Percentiles rank a stretch among this genome's conserved stretches.
Conservation (phyloP, 2,113 vertebrate species). For the Cochlearius cochlearius region DNA sequence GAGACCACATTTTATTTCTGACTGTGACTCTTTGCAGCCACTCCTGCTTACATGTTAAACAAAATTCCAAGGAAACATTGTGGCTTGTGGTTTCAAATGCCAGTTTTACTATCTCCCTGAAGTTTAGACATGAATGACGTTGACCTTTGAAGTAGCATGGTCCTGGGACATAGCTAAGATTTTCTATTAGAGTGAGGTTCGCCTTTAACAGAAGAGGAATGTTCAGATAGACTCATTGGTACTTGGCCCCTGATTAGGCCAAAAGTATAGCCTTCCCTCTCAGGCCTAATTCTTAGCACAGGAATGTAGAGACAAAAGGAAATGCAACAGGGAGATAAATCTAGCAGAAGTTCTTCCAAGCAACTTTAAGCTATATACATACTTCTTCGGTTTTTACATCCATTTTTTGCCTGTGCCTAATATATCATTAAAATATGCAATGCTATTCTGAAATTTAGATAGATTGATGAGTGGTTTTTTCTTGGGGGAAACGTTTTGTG, state of each 20-base stretch:
- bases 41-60: not conserved
- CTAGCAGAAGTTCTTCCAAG: not conserved
- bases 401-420: not conserved
- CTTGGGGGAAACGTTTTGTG: not conserved
- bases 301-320: slow-evolving; percentile 31
- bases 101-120: not conserved
- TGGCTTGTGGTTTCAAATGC: slow-evolving; percentile 28
- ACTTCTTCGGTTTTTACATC: not conserved
- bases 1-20: not conserved
- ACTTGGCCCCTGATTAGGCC: slow-evolving; percentile 34
- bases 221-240: slow-evolving; percentile 19
- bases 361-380: not conserved
- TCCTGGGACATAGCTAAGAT: slow-evolving; percentile 39
- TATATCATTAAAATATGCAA: not conserved
- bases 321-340: slow-evolving; percentile 38
- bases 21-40: not conserved
- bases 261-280: slow-evolving; percentile 26
- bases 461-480: not conserved
- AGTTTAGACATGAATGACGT: slow-evolving; percentile 26
- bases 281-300: not conserved
- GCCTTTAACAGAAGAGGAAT: slow-evolving; percentile 47
- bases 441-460: not conserved
- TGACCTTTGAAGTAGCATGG: slow-evolving; percentile 39
- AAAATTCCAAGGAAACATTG: not conserved
- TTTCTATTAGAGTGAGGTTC: slow-evolving; percentile 35